Evolutionary conservation across 1,140 invertebrate genomes (phyloP).

Genomic region (Apocrypta bakeri): DNA sequence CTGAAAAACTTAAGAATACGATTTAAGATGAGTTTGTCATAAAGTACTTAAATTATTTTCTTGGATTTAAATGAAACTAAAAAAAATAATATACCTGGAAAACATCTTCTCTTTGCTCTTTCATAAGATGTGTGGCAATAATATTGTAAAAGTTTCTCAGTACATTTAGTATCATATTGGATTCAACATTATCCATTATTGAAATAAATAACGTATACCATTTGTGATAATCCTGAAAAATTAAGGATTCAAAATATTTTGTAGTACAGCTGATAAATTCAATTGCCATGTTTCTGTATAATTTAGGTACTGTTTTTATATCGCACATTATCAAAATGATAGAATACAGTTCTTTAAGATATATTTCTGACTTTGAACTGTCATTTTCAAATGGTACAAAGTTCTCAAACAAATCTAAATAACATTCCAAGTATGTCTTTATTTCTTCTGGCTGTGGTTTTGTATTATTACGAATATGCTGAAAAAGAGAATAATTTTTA

Average conservation of each 20-base stretch:
- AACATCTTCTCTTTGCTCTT: conserved; percentile 53
- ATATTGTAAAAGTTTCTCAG: conserved; percentile 64
- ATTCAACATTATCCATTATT: conserved; percentile 47
- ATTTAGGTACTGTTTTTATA: conserved; percentile 36
- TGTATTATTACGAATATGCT: conserved; percentile 40
- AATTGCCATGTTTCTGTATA: conserved; percentile 52
- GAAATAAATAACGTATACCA: conserved; percentile 60
- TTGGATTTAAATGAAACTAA: conserved; percentile 7
- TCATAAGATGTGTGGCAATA: conserved; percentile 59
- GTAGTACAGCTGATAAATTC: conserved; percentile 58
- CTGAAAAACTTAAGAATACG: conserved; percentile 57
- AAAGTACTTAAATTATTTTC: background rate
- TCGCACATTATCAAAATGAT: conserved; percentile 49
- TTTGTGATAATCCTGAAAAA: conserved; percentile 62
- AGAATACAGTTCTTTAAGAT: conserved; percentile 47
- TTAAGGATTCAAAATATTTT: conserved; percentile 54
- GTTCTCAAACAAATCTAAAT: conserved; percentile 57
- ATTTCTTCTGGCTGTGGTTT: conserved; percentile 44
- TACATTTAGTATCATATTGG: conserved; percentile 58
- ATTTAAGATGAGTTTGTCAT: background rate
- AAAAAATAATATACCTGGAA: conserved; percentile 56
- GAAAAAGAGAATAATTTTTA: conserved; percentile 27
- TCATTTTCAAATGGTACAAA: conserved; percentile 41
- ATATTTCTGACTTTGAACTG: background rate
- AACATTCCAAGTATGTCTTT: conserved; percentile 56